phyloP scores from a whole-genome alignment of 92 coral and sea anemone genomes.

The Bergia sp. region DNA sequence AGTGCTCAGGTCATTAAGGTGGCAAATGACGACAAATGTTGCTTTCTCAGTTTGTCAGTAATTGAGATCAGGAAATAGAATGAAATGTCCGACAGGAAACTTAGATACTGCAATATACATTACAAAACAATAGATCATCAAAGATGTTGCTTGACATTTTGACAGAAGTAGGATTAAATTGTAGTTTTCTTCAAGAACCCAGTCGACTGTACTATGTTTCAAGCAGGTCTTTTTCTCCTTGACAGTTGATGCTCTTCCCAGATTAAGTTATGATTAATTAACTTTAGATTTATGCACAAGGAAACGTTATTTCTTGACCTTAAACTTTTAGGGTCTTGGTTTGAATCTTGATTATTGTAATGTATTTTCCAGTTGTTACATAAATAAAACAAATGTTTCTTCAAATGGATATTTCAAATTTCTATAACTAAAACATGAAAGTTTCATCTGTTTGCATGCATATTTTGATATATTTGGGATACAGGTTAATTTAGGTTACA shows the following conservation, averaged over 20 bases:
- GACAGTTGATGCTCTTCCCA: background rate
- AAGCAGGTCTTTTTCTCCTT: background rate
- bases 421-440: background rate
- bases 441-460: background rate
- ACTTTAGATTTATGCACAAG: background rate
- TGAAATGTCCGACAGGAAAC: background rate
- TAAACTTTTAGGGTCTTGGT: background rate
- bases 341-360: background rate
- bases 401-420: background rate
- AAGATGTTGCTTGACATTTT: constrained; percentile 1
- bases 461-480: background rate
- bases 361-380: constrained; percentile 31
- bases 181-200: background rate
- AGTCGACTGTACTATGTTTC: background rate
- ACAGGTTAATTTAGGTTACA: background rate
- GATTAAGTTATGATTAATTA: background rate
- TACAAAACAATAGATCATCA: constrained; percentile 36
- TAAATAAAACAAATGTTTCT: background rate
- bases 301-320: background rate
- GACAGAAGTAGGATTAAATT: background rate
- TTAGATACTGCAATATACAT: constrained; percentile 8
- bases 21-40: background rate
- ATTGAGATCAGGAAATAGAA: background rate
- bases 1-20: background rate
- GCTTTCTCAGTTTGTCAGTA: background rate